Percentiles rank a stretch among this genome's conserved stretches.
Conservation (phyloP, 2,797 vertebrate species). For the Typhlichthys subterraneus region DNA sequence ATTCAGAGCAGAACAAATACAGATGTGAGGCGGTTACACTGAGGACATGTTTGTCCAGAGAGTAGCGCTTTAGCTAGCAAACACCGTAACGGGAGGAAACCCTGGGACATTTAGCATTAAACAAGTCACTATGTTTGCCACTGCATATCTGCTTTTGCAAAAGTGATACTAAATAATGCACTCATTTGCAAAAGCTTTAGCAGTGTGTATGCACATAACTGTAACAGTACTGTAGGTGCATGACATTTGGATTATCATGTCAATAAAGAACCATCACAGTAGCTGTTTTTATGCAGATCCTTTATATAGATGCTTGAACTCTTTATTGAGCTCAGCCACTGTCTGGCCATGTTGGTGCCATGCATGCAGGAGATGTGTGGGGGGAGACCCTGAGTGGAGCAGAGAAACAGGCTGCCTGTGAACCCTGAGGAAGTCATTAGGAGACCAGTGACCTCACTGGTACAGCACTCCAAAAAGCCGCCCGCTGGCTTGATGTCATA, state of each 20-base stretch:
- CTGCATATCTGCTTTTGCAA: neutral
- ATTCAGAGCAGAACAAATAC: slow-evolving; percentile 81
- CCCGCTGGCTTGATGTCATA: slow-evolving; percentile 73
- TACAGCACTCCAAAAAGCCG: slow-evolving; percentile 49
- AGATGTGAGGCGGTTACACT: slow-evolving; percentile 65
- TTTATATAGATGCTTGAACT: neutral
- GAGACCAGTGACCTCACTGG: slow-evolving; percentile 72
- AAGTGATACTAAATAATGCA: neutral
- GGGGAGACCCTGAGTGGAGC: neutral
- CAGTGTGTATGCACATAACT: neutral
- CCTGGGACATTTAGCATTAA: slow-evolving; percentile 24
- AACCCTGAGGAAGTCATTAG: slow-evolving; percentile 72
- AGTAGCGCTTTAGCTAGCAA: slow-evolving; percentile 48
- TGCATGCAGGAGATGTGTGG: neutral
- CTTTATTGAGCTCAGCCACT: slow-evolving; percentile 29
- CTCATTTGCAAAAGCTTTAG: neutral
- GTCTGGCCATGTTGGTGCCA: slow-evolving; percentile 24
- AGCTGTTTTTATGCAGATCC: neutral
- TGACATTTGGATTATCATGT: neutral
- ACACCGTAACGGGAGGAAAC: slow-evolving; percentile 30
- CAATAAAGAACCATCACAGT: no score
- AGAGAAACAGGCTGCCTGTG: slow-evolving; percentile 32
- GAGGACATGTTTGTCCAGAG: slow-evolving; percentile 67
- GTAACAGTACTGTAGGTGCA: neutral
- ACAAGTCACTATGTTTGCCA: neutral